Evolutionary conservation across 2,113 vertebrate species (phyloP).

Genomic region (Isurus oxyrinchus): DNA sequence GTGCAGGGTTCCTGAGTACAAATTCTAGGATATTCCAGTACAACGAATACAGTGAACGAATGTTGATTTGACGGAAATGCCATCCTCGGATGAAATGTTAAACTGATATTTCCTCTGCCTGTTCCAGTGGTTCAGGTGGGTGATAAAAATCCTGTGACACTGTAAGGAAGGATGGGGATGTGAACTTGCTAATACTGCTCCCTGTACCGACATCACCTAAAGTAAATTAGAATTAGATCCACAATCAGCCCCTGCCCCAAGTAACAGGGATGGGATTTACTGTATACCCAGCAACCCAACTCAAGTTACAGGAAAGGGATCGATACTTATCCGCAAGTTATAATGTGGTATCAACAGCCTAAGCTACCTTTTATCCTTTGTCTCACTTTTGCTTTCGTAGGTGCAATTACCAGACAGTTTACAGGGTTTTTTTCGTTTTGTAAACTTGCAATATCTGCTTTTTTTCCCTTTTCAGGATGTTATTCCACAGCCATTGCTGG

Average conservation of each 20-base stretch:
- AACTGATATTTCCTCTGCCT: not conserved
- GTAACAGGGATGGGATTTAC: not conserved
- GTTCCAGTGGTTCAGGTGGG: not conserved
- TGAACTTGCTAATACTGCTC: too few relatives aligned
- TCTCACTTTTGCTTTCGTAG: not conserved
- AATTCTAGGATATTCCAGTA: not conserved
- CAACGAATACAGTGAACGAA: not conserved
- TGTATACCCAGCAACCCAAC: not conserved
- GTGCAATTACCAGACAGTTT: not conserved
- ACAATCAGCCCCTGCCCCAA: not conserved
- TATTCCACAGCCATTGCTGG: constrained; percentile 59
- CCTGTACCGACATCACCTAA: not conserved
- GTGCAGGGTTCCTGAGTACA: not conserved
- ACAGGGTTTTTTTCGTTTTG: not conserved
- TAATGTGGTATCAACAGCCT: not conserved
- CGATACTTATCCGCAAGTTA: not conserved
- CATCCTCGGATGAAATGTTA: not conserved
- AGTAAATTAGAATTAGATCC: not conserved
- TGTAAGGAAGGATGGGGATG: not conserved
- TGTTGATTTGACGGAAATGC: not conserved
- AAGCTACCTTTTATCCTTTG: not conserved
- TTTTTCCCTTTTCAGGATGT: constrained; percentile 51
- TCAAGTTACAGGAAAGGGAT: not conserved
- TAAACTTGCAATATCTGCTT: not conserved
- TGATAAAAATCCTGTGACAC: not conserved